Conservation (phyloP, 2,113 vertebrate species). For the Platysternon megacephalum region DNA sequence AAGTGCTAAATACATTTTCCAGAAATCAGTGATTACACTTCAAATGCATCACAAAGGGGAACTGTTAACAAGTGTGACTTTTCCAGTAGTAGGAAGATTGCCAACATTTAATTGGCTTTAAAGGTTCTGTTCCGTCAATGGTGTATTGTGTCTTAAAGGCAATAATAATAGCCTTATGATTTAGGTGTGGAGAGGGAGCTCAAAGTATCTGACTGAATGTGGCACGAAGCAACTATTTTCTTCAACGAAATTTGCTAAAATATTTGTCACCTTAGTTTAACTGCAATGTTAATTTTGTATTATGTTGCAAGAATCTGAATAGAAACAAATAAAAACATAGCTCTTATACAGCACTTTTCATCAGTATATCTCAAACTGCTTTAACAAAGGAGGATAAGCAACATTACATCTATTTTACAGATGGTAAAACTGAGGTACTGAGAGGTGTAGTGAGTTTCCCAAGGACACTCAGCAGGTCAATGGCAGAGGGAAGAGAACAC, state of each 20-base stretch:
- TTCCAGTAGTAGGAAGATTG: conserved; percentile 75
- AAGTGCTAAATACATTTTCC: conserved; percentile 75
- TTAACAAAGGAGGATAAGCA: not conserved
- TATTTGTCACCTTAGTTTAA: conserved; percentile 18
- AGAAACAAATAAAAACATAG: not conserved
- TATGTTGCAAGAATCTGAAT: conserved; percentile 10
- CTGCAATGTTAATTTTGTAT: conserved; percentile 35
- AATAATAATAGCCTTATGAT: conserved; percentile 76
- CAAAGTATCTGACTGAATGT: conserved; percentile 52
- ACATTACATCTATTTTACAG: not conserved
- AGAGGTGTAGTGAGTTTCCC: not conserved
- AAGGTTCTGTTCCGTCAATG: conserved; percentile 78
- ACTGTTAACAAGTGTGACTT: conserved; percentile 77
- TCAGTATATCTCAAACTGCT: not conserved
- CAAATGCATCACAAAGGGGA: conserved; percentile 70
- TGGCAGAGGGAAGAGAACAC: not conserved
- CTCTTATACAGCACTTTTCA: not conserved
- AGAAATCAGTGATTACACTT: conserved; percentile 76
- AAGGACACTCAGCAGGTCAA: accelerated
- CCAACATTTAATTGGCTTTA: conserved; percentile 79
- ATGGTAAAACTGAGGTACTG: not conserved
- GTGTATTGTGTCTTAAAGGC: conserved; percentile 73
- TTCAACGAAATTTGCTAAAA: conserved; percentile 60
- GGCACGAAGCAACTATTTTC: conserved; percentile 28
- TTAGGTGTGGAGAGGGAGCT: conserved; percentile 52